A percentile compares a stretch with the other conserved stretches of the same genome.
These are phyloP conservation scores for Rhamphomyia laevipes DNA, from an alignment of 2,888 invertebrate genomes.

Conservation along the genomic window DNA sequence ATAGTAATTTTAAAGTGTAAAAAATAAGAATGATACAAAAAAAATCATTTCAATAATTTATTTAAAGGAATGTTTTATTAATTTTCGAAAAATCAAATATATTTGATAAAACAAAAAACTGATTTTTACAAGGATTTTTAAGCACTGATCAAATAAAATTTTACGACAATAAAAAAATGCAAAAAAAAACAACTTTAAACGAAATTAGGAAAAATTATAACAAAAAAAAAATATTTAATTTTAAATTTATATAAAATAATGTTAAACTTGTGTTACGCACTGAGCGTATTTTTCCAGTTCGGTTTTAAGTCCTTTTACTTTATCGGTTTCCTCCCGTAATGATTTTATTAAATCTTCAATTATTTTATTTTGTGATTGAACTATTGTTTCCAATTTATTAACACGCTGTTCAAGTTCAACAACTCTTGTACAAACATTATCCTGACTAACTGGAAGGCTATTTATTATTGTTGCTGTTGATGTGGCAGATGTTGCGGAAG, in stretches of 20 bases:
- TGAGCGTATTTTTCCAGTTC: constrained; percentile 59
- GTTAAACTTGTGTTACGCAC: constrained; percentile 58
- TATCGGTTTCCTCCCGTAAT: constrained; percentile 50
- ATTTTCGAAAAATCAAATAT: too few species aligned
- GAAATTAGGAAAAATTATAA: too few species aligned
- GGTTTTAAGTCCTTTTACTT: constrained; percentile 49
- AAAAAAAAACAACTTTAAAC: too few species aligned
- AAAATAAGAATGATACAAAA: too few species aligned
- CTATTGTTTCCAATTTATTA: constrained; percentile 29
- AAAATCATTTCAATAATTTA: too few species aligned
- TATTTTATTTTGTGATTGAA: constrained; percentile 40
- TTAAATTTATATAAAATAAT: background rate
- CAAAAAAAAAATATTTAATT: background rate
- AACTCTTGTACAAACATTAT: constrained; percentile 21
- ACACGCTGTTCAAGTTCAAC: constrained; percentile 31
- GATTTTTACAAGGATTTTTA: too few species aligned
- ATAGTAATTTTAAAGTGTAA: too few species aligned
- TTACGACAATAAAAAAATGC: too few species aligned
- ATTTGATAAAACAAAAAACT: too few species aligned
- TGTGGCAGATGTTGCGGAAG: constrained; percentile 5
- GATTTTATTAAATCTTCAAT: constrained; percentile 52
- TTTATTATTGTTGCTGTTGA: background rate
- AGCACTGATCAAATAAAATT: too few species aligned
- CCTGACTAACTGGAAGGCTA: constrained; percentile 3
- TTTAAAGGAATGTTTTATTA: too few species aligned